phyloP scores from a whole-genome alignment of 1,140 invertebrate species.

The Mercenaria mercenaria region DNA sequence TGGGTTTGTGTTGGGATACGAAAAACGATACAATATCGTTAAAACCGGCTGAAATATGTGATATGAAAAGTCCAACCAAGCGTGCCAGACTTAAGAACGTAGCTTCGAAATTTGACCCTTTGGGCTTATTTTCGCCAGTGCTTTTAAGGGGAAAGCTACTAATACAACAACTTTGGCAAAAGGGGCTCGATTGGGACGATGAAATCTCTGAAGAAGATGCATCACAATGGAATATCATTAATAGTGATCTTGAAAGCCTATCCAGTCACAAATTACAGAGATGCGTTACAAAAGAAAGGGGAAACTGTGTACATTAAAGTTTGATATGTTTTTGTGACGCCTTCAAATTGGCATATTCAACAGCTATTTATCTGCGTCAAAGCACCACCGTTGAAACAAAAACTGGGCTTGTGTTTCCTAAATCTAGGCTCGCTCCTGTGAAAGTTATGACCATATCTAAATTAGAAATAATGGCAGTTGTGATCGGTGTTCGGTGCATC shows the following conservation, averaged over 20 bases:
- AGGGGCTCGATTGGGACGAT: slow-evolving; percentile 35
- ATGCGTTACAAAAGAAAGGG: not conserved
- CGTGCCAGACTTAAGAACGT: not conserved
- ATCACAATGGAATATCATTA: not conserved
- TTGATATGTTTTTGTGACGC: slow-evolving; percentile 36
- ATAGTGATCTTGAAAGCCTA: not conserved
- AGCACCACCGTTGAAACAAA: not conserved
- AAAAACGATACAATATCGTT: not conserved
- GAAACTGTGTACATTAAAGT: not conserved
- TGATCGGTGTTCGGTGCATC: slow-evolving; percentile 19
- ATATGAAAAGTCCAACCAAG: not conserved
- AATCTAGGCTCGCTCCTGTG: not conserved
- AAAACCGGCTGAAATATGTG: not conserved
- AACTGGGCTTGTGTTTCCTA: not conserved
- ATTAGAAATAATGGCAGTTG: slow-evolving; percentile 10
- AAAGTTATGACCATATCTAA: not conserved
- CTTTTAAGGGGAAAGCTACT: not conserved
- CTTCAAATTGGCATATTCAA: not conserved
- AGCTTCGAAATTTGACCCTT: slow-evolving; percentile 11
- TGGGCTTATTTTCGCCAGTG: not conserved
- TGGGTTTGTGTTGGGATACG: not conserved
- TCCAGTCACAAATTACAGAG: not conserved
- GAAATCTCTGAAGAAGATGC: not conserved
- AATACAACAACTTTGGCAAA: not conserved
- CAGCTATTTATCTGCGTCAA: slow-evolving; percentile 8